Evolutionary conservation across 2,888 invertebrate species (phyloP), one percentile per base, ranked within the genome.

Genomic region (Mimumesa dahlbomi): DNA sequence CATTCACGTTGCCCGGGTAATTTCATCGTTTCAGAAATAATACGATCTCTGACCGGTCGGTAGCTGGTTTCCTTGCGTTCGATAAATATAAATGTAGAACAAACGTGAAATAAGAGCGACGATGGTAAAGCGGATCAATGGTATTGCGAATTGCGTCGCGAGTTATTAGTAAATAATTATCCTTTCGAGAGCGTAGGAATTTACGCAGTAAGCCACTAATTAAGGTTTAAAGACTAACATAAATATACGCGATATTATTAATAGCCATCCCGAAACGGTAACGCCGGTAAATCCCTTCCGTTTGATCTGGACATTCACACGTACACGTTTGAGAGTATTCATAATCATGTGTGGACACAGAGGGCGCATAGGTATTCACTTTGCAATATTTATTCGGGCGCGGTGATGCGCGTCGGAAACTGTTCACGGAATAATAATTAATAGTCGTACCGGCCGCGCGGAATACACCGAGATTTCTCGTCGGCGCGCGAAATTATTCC

Each of bases 361-460:
- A 59, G 36, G 53, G 29, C 31, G 22, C 49, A 18, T n/a, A 45
- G 19, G 13, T 46, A 9, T 40, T 22, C 40, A 14, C 42, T 11
- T 1, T 57, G 66, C 56, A 59, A 71, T 77, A 63, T 77, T 77
- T 62, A 69, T 77, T 69, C 58, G 62, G 38, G 48, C 48, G 56
- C 54, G 46, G 42, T 58, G 65, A 73, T 65, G 61, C 58, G 52
- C 34, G 53, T 59, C 46, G 40, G 18, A 48, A 57, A 64, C 57
- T 42, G 68, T 71, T 77, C 68, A 18, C 61, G 29, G 63, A 70
- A 65, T 53, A 61, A 80, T 79, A 80, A 79, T 77, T 80, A 71
- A 77, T 69, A 77, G 69, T 46, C 29, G 42, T 50, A 40, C 25
- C n/a, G n/a, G n/a, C n/a, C 50, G 14, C 7, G 40, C 31, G 34